phyloP scores from a whole-genome alignment of 2,797 vertebrate genomes.

The Chaetophractus vellerosus region DNA sequence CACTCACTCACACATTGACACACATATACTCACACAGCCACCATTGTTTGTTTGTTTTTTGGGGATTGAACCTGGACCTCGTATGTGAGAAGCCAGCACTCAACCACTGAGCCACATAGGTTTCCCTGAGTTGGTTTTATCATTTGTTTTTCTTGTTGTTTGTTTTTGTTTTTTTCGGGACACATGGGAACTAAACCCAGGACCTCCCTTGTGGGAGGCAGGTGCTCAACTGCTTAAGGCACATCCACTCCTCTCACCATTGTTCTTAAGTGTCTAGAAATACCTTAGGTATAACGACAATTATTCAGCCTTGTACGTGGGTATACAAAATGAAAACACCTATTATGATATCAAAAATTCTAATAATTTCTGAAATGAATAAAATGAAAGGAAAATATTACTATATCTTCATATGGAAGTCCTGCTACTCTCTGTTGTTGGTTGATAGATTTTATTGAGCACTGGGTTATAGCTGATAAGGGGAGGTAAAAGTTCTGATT shows the following conservation, averaged over 20 bases:
- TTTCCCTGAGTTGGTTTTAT: no score
- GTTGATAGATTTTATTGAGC: background rate
- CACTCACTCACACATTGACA: background rate
- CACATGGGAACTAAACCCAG: no score
- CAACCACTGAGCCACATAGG: no score
- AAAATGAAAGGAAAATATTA: background rate
- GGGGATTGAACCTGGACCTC: no score
- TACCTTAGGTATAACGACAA: background rate
- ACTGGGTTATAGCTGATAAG: background rate
- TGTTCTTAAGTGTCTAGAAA: background rate
- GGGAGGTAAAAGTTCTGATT: background rate
- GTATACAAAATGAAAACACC: background rate
- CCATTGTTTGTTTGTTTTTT: no score
- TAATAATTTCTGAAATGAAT: slow-evolving; percentile 11
- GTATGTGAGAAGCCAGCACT: no score
- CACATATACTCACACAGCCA: background rate
- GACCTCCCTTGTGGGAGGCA: no score
- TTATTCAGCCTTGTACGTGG: background rate
- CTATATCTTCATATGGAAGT: background rate
- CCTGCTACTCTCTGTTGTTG: background rate
- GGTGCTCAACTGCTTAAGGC: no score
- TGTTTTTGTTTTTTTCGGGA: no score
- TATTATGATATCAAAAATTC: background rate
- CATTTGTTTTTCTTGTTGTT: no score
- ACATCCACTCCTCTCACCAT: no score